Evolutionary conservation across 2,888 invertebrate genomes (phyloP).

Genomic region (Litoditis marina): DNA sequence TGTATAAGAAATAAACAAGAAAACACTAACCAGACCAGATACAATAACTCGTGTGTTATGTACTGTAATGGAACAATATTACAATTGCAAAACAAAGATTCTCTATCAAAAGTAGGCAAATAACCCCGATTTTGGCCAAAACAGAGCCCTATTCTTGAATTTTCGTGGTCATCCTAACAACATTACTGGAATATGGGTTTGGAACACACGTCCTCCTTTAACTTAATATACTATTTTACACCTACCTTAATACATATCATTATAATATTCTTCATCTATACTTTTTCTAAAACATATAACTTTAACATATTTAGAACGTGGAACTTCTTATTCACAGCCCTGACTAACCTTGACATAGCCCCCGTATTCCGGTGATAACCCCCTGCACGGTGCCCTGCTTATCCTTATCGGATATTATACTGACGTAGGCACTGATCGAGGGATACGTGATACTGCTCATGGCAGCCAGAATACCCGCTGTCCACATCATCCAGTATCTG

Average conservation of each 20-base stretch:
- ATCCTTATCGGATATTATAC: slow-evolving; percentile 93
- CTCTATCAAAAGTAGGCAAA: too few species aligned
- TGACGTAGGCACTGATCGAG: slow-evolving; percentile 95
- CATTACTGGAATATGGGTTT: too few species aligned
- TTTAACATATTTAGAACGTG: background rate
- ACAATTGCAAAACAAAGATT: background rate
- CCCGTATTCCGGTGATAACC: slow-evolving; percentile 96
- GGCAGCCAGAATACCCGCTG: slow-evolving; percentile 90
- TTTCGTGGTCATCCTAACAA: too few species aligned
- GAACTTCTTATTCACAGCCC: background rate
- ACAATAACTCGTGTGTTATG: slow-evolving; percentile 2
- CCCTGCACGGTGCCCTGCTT: slow-evolving; percentile 94
- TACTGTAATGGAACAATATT: background rate
- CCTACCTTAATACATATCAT: too few species aligned
- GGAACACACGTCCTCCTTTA: too few species aligned
- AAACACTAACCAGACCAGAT: background rate
- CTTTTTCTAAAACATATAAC: background rate
- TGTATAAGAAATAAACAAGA: background rate
- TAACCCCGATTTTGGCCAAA: too few species aligned
- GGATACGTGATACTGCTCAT: slow-evolving; percentile 96
- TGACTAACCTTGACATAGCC: slow-evolving; percentile 83
- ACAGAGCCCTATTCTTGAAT: too few species aligned
- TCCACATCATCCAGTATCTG: slow-evolving; percentile 88
- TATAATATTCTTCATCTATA: too few species aligned
- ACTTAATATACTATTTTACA: too few species aligned